Evolutionary conservation across 2,797 vertebrate species (phyloP).

Genomic region (Hypotaenidia okinawae): DNA sequence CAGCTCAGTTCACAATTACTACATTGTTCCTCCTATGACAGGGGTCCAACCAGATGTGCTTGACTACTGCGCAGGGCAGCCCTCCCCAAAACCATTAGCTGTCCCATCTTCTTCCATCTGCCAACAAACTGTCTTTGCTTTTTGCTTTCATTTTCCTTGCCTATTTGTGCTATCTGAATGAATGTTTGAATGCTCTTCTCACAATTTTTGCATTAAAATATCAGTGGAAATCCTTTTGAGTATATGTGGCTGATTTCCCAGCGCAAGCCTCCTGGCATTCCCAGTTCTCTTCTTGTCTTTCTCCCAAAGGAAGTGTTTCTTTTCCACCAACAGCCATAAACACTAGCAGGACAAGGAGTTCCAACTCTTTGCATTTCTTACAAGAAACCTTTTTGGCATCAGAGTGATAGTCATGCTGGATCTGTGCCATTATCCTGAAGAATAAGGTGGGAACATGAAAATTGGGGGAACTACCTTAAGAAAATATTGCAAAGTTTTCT

Average conservation of each 20-base stretch:
- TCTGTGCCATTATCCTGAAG: neutral
- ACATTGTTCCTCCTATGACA: neutral
- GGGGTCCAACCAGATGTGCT: constrained; percentile 21
- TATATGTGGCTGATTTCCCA: constrained; percentile 14
- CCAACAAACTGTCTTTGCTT: neutral
- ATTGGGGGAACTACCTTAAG: neutral
- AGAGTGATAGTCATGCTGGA: neutral
- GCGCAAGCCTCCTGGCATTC: neutral
- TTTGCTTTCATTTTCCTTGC: neutral
- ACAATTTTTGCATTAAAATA: neutral
- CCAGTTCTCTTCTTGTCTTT: neutral
- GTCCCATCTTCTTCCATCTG: neutral
- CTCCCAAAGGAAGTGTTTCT: constrained; percentile 13
- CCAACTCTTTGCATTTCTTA: constrained; percentile 1
- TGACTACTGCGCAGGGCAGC: neutral
- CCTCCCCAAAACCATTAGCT: neutral
- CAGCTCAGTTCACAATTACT: constrained; percentile 11
- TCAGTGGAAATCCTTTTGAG: neutral
- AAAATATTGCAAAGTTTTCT: neutral
- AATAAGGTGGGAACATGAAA: neutral
- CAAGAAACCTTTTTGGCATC: neutral
- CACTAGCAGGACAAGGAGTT: neutral
- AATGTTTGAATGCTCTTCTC: neutral
- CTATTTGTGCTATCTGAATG: neutral
- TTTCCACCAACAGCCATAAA: neutral